Evolutionary conservation across 2,888 invertebrate species (phyloP).

Genomic region (Palloptera scutellata): DNA sequence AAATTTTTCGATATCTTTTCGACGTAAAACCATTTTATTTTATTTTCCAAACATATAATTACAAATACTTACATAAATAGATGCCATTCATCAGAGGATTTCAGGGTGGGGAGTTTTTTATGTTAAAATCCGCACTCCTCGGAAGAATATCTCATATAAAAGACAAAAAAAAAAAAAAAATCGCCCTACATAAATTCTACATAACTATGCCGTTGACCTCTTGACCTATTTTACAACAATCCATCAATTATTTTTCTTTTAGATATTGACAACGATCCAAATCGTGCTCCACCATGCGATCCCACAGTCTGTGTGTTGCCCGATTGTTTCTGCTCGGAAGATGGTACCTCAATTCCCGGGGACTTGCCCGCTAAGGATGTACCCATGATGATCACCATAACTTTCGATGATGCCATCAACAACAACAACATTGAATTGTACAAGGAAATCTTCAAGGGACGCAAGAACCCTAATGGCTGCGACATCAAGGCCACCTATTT

Average conservation of each 20-base stretch:
- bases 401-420: conserved; percentile 94
- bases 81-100: too few relatives aligned
- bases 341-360: conserved; percentile 86
- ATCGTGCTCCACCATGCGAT: conserved; percentile 90
- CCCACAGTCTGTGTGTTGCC: conserved; percentile 85
- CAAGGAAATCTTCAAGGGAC: conserved; percentile 89
- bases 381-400: conserved; percentile 93
- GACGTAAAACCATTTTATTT: too few relatives aligned
- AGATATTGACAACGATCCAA: conserved; percentile 94
- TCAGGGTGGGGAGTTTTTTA: too few relatives aligned
- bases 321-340: conserved; percentile 94
- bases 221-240: background rate
- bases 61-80: too few relatives aligned
- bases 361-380: conserved; percentile 85
- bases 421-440: conserved; percentile 94
- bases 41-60: too few relatives aligned
- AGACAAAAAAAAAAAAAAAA: too few relatives aligned
- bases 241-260: conserved; percentile 57
- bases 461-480: conserved; percentile 93
- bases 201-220: background rate
- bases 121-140: too few relatives aligned
- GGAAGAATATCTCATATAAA: too few relatives aligned
- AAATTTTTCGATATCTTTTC: too few relatives aligned
- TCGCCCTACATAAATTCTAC: too few relatives aligned
- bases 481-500: conserved; percentile 93